Evolutionary conservation across 2,888 invertebrate genomes (phyloP).

Genomic region (Leptinotarsa rubiginosa): DNA sequence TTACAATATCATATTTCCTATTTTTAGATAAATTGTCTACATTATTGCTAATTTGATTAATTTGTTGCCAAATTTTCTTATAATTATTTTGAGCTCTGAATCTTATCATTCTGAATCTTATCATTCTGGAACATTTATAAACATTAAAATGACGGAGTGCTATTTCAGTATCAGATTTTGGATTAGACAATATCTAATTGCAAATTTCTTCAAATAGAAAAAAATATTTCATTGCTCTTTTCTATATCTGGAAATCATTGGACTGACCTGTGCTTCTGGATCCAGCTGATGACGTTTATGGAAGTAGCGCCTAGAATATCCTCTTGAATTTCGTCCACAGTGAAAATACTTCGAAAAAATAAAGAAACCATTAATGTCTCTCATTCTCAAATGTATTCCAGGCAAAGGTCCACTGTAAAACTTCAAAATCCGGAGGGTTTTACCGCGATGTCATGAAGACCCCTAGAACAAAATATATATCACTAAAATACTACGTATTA

Average conservation of each 20-base stretch:
- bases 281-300: constrained; percentile 35
- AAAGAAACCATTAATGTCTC: constrained; percentile 22
- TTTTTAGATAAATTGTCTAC: not conserved
- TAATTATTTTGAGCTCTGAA: not conserved
- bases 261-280: constrained; percentile 32
- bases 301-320: constrained; percentile 27
- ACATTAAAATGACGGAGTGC: too few relatives aligned
- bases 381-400: constrained; percentile 17
- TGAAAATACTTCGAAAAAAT: constrained; percentile 1
- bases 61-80: not conserved
- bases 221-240: too few relatives aligned
- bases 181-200: too few relatives aligned
- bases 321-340: constrained; percentile 19
- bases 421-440: not conserved
- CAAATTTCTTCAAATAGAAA: too few relatives aligned
- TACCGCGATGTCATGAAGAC: not conserved
- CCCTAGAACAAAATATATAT: not conserved
- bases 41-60: not conserved
- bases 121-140: too few relatives aligned
- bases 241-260: too few relatives aligned
- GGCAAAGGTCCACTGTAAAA: not conserved
- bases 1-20: not conserved
- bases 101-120: too few relatives aligned
- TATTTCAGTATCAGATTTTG: too few relatives aligned
- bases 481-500: too few relatives aligned